Conservation (phyloP, 2,797 vertebrate genomes). For the Artibeus lituratus region DNA sequence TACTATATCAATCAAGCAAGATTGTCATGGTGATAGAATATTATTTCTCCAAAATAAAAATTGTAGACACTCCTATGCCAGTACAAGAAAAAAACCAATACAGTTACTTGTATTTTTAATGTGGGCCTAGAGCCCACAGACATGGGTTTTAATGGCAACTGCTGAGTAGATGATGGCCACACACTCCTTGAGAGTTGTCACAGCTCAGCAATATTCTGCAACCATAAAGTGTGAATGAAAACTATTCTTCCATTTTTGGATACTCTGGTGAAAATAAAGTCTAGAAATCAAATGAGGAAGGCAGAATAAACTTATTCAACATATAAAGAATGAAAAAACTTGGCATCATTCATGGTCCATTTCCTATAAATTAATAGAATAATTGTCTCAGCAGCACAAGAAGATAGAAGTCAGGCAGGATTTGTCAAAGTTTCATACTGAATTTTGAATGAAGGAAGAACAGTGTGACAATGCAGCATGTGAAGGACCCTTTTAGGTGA, state of each 20-base stretch:
- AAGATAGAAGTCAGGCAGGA: not conserved
- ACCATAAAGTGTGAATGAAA: not conserved
- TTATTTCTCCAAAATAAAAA: conserved; percentile 68
- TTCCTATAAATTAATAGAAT: not conserved
- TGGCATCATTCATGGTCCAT: not conserved
- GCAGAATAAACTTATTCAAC: not conserved
- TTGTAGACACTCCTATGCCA: conserved; percentile 54
- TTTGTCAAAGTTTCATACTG: not conserved
- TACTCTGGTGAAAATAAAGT: not conserved
- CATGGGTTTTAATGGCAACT: not conserved
- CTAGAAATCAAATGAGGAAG: not conserved
- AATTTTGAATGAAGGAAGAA: not conserved
- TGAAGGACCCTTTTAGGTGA: not conserved
- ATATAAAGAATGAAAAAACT: not conserved
- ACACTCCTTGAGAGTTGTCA: not conserved
- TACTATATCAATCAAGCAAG: conserved; percentile 62
- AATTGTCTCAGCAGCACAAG: not conserved
- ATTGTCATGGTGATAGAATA: conserved; percentile 8
- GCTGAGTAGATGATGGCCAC: not conserved
- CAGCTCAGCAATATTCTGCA: not conserved
- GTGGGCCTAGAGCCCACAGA: not conserved
- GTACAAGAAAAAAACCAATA: conserved; percentile 27
- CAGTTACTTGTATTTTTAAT: not conserved
- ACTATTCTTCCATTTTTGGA: not conserved
- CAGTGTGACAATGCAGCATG: not conserved